phyloP scores from a whole-genome alignment of 2,113 vertebrate genomes.

The Todiramphus chloris region DNA sequence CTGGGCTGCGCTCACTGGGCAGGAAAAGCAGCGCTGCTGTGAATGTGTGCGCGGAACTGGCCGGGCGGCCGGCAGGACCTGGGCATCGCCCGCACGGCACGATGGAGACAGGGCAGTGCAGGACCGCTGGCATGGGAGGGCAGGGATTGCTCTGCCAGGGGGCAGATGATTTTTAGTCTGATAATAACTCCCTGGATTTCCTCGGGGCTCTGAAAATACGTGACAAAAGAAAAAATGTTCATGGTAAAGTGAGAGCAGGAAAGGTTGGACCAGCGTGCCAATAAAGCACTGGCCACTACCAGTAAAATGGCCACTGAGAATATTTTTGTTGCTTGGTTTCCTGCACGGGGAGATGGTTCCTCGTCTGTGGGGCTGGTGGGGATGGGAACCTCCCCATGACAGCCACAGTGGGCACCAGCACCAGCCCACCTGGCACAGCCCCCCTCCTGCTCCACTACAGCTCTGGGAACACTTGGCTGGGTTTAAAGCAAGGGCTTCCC shows the following conservation, averaged over 20 bases:
- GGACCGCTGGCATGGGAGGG: fast-evolving
- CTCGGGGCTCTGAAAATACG: background rate
- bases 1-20: fast-evolving
- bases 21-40: background rate
- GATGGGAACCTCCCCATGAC: background rate
- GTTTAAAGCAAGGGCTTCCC: background rate
- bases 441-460: fast-evolving
- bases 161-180: background rate
- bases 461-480: background rate
- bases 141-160: background rate
- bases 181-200: background rate
- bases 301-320: background rate
- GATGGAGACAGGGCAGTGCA: fast-evolving
- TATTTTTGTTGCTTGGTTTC: background rate
- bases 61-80: fast-evolving
- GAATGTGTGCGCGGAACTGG: background rate
- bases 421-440: background rate
- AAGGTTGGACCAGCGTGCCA: background rate
- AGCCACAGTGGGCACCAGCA: fast-evolving
- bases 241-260: background rate
- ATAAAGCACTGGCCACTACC: fast-evolving
- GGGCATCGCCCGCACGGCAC: fast-evolving
- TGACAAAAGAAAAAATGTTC: background rate
- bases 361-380: fast-evolving
- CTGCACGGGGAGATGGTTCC: background rate